Percentiles rank a stretch among this genome's conserved stretches.
Evolutionary conservation across 1,140 invertebrate genomes (phyloP).

Genomic region (Brachionus asplanchnoidis): DNA sequence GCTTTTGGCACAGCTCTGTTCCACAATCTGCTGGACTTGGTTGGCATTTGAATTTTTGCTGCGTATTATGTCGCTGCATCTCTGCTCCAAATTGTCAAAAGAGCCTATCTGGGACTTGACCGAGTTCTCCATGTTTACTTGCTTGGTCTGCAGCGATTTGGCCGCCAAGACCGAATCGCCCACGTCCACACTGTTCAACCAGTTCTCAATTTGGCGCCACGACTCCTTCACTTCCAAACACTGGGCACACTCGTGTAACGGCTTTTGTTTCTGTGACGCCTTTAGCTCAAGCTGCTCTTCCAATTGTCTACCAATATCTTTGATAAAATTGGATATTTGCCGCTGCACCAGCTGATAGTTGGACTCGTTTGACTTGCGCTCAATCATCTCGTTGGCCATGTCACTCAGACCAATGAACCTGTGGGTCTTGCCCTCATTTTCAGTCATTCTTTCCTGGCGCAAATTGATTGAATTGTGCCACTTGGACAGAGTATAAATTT

Average conservation of each 20-base stretch:
- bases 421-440: slow-evolving; percentile 4
- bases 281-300: neutral
- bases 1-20: too few relatives aligned
- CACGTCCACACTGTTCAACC: neutral
- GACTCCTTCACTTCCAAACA: neutral
- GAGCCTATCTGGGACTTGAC: neutral
- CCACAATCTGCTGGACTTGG: neutral
- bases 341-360: neutral
- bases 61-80: neutral
- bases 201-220: neutral
- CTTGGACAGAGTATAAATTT: slow-evolving; percentile 16
- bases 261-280: neutral
- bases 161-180: neutral
- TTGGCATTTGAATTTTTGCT: neutral
- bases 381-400: neutral
- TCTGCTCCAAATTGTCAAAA: neutral
- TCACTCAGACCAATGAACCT: neutral
- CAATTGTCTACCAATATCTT: neutral
- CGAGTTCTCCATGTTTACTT: neutral
- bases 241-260: neutral
- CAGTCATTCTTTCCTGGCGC: slow-evolving; percentile 18
- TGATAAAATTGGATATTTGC: neutral
- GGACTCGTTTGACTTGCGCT: neutral
- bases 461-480: slow-evolving; percentile 7
- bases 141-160: neutral